Base-by-base conservation (phyloP, 2,113 vertebrate genomes). In the Neogale vison region DNA sequence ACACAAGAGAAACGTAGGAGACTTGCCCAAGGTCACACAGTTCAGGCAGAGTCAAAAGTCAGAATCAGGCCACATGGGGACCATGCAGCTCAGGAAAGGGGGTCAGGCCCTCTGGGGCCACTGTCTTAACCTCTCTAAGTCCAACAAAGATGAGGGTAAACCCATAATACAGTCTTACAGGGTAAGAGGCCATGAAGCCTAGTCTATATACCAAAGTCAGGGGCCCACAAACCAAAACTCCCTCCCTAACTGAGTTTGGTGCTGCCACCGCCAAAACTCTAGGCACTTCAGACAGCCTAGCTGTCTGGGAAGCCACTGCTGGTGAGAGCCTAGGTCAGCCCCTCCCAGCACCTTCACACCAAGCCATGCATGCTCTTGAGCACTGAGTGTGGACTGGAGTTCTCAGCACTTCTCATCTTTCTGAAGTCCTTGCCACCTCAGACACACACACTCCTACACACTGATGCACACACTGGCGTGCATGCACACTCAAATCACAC, bases 101-200 rank as follows among this genome's bases (percentile, higher is more conserved):
- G 7, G 7, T 79, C 63, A 13, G 7, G 31, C 13, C 26, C 79
- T n/a, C 63, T 17, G 1, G 31, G 45, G 17, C 7, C 21, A 71
- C 47, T 39, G 24, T 11, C 21, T 52, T 29, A 6, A 36, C 29
- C 81, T 69, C 59, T 23, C 31, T 55, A 34, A 63, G 7, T 52
- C 17, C 71, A 4, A 13, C 45, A 61, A 50, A 52, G 86, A 59
- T 2, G 23, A 81, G 1, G 26, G 15, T 3, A 63, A 36, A n/a
- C 7, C 23, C 8, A 18, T 6, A 24, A 20, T 34, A 4, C 4
- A 63, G 2, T 26, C 12, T 18, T 2, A 11, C 14, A n/a, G 24
- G 13, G 15, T 47, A 18, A 42, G 65, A n/a, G 39, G 8, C 74
- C 20, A 4, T 6, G 3, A 65, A 86, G n/a, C 6, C 31, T 24